phyloP scores from a whole-genome alignment of 1,140 invertebrate genomes.

The Proctacanthus coquilletti region DNA sequence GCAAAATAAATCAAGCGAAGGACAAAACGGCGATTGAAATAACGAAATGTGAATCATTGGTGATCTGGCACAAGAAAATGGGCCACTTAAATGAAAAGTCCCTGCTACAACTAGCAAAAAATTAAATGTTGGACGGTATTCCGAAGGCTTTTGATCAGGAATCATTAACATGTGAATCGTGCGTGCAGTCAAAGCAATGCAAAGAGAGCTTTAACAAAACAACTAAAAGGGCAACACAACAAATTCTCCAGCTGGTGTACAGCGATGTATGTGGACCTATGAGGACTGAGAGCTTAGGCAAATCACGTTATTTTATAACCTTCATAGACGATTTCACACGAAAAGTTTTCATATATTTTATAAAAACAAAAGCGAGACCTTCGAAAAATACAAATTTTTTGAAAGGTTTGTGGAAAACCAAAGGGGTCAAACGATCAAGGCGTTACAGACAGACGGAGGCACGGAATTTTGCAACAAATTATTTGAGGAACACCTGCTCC shows the following conservation, averaged over 20 bases:
- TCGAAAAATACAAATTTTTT: slow-evolving; percentile 7
- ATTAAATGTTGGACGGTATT: slow-evolving; percentile 4
- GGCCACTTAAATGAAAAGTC: slow-evolving; percentile 7
- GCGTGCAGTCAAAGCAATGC: slow-evolving; percentile 3
- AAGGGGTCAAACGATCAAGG: slow-evolving; percentile 5
- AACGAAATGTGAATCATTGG: too few species aligned
- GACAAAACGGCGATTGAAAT: too few species aligned
- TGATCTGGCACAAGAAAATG: slow-evolving; percentile 2
- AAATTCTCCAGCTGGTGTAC: slow-evolving; percentile 19
- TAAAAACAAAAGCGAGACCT: slow-evolving; percentile 16
- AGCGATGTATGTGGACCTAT: slow-evolving; percentile 29
- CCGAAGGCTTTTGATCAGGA: background rate
- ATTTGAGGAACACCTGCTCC: slow-evolving; percentile 2
- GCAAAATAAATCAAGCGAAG: too few species aligned
- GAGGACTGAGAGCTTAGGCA: slow-evolving; percentile 17
- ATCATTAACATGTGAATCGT: background rate
- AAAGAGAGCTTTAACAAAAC: background rate
- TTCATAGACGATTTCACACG: slow-evolving; percentile 27
- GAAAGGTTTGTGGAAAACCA: slow-evolving; percentile 1
- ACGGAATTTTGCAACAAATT: slow-evolving; percentile 3
- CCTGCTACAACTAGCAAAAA: background rate
- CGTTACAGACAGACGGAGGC: background rate
- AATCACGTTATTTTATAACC: slow-evolving; percentile 21
- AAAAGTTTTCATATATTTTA: slow-evolving; percentile 25
- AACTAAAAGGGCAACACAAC: background rate